phyloP scores from a whole-genome alignment of 2,888 invertebrate species.

The Dioctria linearis region DNA sequence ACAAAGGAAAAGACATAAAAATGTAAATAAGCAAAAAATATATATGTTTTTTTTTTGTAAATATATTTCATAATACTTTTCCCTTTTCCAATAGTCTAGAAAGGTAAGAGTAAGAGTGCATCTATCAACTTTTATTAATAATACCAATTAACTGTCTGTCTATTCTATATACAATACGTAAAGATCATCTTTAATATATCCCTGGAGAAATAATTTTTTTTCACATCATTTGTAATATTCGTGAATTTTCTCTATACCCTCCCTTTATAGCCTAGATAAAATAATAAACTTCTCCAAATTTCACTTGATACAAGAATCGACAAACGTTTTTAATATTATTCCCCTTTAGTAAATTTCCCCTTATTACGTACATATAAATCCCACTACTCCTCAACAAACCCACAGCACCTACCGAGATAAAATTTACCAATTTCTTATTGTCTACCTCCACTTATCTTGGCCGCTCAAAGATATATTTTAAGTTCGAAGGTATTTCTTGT shows the following conservation, averaged over 20 bases:
- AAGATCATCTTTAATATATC: not conserved
- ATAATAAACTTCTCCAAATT: not conserved
- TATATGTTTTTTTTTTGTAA: no score
- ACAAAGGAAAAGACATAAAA: no score
- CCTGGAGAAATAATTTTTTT: not conserved
- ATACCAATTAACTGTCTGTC: no score
- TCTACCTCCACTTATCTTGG: constrained; percentile 8
- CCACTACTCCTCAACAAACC: not conserved
- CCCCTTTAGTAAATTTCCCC: constrained; percentile 6
- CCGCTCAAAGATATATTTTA: constrained; percentile 5
- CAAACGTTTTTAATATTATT: not conserved
- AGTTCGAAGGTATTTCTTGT: constrained; percentile 37
- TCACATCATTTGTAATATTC: not conserved
- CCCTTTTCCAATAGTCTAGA: no score
- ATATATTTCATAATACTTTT: no score
- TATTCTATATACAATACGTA: no score
- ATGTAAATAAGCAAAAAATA: no score
- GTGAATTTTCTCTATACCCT: constrained; percentile 5
- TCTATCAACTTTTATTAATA: no score
- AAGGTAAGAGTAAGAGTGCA: no score
- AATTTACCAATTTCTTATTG: not conserved
- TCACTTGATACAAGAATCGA: constrained; percentile 19
- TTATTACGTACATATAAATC: not conserved
- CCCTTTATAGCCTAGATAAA: not conserved
- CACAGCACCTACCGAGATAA: not conserved